A percentile compares a stretch with the other conserved stretches of the same genome.
Conservation (phyloP, 2,888 invertebrate species). For the Lycophotia porphyrea region DNA sequence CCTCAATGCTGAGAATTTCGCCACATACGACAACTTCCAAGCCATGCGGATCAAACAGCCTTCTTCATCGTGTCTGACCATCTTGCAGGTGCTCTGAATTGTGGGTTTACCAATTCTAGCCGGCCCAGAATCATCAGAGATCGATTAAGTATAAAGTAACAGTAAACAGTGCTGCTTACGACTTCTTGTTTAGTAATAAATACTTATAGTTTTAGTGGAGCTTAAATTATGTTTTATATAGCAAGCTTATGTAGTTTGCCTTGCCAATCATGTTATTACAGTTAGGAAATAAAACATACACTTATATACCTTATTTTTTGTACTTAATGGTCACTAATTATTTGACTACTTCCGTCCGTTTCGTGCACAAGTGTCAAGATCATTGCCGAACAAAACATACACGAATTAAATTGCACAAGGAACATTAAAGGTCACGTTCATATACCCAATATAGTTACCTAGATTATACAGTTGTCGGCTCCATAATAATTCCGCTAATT, state of each 20-base stretch:
- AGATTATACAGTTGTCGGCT: neutral
- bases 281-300: conserved; percentile 23
- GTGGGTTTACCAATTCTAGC: neutral
- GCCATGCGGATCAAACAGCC: neutral
- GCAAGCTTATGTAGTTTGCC: conserved; percentile 19
- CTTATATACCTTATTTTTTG: neutral
- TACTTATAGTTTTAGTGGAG: neutral
- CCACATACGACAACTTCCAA: neutral
- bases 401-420: conserved; percentile 3
- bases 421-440: neutral
- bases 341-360: conserved; percentile 18
- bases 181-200: neutral
- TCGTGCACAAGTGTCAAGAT: conserved; percentile 30
- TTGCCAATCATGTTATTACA: conserved; percentile 7
- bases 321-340: conserved; percentile 10
- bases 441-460: neutral
- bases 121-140: neutral
- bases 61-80: neutral
- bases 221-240: neutral
- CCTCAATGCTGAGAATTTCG: neutral
- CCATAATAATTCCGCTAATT: neutral
- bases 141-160: neutral
- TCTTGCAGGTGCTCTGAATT: neutral
- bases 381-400: conserved; percentile 26
- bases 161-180: neutral